These are phyloP conservation scores for Corvus cornix DNA, from an alignment of 2,113 vertebrate species.

Conservation along the genomic window DNA sequence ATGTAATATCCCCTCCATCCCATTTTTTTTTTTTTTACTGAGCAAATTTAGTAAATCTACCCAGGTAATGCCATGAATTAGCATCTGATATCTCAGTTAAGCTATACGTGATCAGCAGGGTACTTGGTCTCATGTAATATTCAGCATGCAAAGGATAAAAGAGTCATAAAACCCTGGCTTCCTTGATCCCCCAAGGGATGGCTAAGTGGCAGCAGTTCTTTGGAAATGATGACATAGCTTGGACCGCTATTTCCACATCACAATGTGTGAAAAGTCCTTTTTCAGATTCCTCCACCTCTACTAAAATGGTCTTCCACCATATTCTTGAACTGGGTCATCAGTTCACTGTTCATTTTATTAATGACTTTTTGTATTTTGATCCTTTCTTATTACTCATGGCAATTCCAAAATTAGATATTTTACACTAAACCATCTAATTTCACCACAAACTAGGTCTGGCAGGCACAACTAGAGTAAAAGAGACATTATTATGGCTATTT, in stretches of 20 bases:
- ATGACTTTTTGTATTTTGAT: not conserved
- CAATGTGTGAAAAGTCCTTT: not conserved
- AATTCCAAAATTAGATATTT: not conserved
- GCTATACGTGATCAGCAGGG: not conserved
- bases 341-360: not conserved
- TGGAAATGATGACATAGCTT: not conserved
- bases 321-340: not conserved
- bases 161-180: not conserved
- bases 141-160: not conserved
- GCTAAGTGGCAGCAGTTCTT: not conserved
- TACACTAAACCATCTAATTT: not conserved
- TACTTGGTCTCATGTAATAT: not conserved
- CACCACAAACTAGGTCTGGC: not conserved
- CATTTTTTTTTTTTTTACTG: not conserved
- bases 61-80: not conserved
- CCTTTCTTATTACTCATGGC: not conserved
- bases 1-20: accelerated
- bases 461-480: not conserved
- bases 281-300: not conserved
- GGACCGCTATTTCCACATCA: not conserved
- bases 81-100: not conserved
- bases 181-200: not conserved
- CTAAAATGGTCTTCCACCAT: not conserved
- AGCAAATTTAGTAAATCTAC: not conserved
- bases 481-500: not conserved